Evolutionary conservation across 1,140 invertebrate genomes (phyloP).

Genomic region (Tetramorium simillimum): DNA sequence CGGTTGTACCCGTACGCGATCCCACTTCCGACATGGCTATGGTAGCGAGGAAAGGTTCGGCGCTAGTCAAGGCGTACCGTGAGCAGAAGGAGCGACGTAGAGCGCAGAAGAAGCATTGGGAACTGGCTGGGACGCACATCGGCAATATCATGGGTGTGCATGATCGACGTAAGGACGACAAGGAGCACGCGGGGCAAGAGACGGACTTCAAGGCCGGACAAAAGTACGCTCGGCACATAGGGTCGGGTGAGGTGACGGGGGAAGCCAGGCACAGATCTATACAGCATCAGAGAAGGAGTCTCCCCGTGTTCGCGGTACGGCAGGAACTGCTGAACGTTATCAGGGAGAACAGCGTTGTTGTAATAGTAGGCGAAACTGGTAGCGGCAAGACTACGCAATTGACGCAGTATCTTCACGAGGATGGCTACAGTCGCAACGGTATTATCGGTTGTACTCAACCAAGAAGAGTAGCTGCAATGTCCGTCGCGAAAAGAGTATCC

Average conservation of each 20-base stretch:
- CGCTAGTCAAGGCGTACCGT: constrained; percentile 94
- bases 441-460: constrained; percentile 96
- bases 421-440: constrained; percentile 96
- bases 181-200: constrained; percentile 87
- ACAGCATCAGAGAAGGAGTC: constrained; percentile 94
- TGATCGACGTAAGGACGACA: constrained; percentile 91
- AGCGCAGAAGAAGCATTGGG: constrained; percentile 99
- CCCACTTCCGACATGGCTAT: constrained; percentile 99
- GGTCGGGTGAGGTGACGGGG: constrained; percentile 90
- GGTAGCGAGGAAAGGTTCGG: constrained; percentile 97
- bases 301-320: constrained; percentile 98
- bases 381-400: constrained; percentile 99
- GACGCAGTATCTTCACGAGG: constrained; percentile 99
- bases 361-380: constrained; percentile 99
- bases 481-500: constrained; percentile 98
- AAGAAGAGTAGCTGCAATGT: constrained; percentile 98
- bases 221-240: constrained; percentile 98
- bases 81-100: constrained; percentile 98
- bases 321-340: constrained; percentile 97
- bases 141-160: constrained; percentile 97
- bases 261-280: constrained; percentile 95
- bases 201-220: constrained; percentile 94
- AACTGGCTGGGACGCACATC: constrained; percentile 97
- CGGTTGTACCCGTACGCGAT: constrained; percentile 91
- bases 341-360: constrained; percentile 97